Percentiles rank a stretch among this genome's conserved stretches.
These are phyloP conservation scores for Pseudoatta argentina DNA, from an alignment of 1,140 invertebrate species.

Conservation along the genomic window DNA sequence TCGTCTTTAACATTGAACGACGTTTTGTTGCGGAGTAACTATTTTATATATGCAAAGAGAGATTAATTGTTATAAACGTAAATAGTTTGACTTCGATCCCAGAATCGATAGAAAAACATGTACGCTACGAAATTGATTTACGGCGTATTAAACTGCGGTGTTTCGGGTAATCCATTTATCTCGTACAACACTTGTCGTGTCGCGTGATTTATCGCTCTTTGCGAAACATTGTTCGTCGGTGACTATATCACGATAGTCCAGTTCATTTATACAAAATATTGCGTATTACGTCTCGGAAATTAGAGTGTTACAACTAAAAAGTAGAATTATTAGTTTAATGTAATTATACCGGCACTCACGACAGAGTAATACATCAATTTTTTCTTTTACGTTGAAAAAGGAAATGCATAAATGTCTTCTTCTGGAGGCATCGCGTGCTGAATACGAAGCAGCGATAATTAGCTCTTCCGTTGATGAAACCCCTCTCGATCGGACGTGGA, in stretches of 20 bases:
- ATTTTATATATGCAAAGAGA: conserved; percentile 1
- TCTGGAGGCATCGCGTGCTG: conserved; percentile 12
- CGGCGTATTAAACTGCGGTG: conserved; percentile 52
- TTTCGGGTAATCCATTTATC: conserved; percentile 58
- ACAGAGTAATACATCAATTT: neutral
- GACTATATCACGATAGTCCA: conserved; percentile 30
- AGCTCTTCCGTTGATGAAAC: conserved; percentile 44
- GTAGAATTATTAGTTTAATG: conserved; percentile 1
- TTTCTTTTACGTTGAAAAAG: conserved; percentile 1
- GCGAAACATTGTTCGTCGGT: conserved; percentile 22
- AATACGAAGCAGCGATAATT: conserved; percentile 52
- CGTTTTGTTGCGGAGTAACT: neutral
- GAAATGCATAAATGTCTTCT: conserved; percentile 42
- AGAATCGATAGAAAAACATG: conserved; percentile 2
- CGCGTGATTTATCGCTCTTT: conserved; percentile 51
- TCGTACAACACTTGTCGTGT: conserved; percentile 47
- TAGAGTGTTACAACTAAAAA: neutral
- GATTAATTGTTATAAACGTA: conserved; percentile 46
- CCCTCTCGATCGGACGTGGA: conserved; percentile 20
- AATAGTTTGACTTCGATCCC: conserved; percentile 41
- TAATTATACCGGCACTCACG: neutral
- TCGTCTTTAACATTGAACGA: neutral
- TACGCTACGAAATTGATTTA: conserved; percentile 56
- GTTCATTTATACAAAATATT: conserved; percentile 41
- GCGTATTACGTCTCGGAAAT: neutral